A percentile compares a stretch with the other conserved stretches of the same genome.
Conservation (phyloP, 2,797 vertebrate species). For the Pogoniulus pusillus region DNA sequence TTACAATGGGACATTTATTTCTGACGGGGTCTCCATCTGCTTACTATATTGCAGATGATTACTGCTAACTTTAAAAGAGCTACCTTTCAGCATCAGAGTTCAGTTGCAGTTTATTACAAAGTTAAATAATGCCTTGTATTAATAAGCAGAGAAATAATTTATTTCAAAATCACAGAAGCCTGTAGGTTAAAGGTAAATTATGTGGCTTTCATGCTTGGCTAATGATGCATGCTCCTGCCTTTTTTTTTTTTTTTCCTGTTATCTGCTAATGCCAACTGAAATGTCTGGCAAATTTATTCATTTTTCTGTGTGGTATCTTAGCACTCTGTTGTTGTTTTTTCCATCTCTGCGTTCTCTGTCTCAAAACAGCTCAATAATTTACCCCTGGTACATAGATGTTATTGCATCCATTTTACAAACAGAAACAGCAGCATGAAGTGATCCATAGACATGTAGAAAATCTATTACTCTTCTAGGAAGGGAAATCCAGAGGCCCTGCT, state of each 20-base stretch:
- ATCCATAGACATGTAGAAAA: background rate
- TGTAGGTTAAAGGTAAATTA: slow-evolving; percentile 6
- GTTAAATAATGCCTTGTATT: background rate
- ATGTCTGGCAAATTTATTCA: background rate
- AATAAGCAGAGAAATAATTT: slow-evolving; percentile 16
- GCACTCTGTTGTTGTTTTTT: background rate
- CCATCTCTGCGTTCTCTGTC: background rate
- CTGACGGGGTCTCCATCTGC: slow-evolving; percentile 53
- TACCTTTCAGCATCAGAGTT: background rate
- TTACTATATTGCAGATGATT: slow-evolving; percentile 37
- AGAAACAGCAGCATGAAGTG: background rate
- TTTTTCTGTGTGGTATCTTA: background rate
- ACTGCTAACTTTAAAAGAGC: slow-evolving; percentile 9
- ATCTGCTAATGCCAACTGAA: slow-evolving; percentile 1
- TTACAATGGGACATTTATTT: slow-evolving; percentile 66
- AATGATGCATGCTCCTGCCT: background rate
- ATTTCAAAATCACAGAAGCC: slow-evolving; percentile 4
- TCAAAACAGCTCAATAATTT: background rate
- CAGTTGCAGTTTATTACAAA: background rate
- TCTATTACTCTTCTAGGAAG: background rate
- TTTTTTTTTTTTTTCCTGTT: background rate
- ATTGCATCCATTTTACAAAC: background rate
- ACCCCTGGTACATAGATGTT: background rate
- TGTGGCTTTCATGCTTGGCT: slow-evolving; percentile 24
- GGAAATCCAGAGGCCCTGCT: background rate